Conservation (phyloP, 2,888 invertebrate genomes). For the Microctonus hyperodae region DNA sequence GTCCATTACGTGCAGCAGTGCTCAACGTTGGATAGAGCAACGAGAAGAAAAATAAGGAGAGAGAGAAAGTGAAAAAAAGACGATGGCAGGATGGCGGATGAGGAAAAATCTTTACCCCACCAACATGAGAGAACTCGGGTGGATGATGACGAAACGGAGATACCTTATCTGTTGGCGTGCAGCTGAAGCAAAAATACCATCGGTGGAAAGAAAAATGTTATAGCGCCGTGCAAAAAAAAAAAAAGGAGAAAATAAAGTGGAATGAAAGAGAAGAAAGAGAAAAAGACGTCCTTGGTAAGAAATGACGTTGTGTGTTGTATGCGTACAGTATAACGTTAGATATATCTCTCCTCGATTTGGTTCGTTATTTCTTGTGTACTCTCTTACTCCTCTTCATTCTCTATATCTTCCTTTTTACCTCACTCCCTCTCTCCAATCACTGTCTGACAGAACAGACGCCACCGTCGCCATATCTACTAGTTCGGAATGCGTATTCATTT, state of each 20-base stretch:
- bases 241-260: conserved; percentile 13
- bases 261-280: conserved; percentile 17
- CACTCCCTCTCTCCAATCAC: not conserved
- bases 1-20: conserved; percentile 20
- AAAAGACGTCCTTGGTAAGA: not conserved
- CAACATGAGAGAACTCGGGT: conserved; percentile 26
- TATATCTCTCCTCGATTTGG: not conserved
- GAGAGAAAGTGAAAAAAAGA: conserved; percentile 26
- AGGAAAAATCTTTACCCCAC: conserved; percentile 26
- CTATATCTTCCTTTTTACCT: not conserved
- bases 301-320: not conserved
- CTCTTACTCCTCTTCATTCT: not conserved
- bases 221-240: conserved; percentile 30
- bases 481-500: not conserved
- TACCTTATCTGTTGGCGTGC: conserved; percentile 44
- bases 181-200: conserved; percentile 41
- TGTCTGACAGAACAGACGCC: not conserved
- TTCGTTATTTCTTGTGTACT: not conserved
- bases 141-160: conserved; percentile 44
- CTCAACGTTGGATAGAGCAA: conserved; percentile 13
- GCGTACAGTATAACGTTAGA: not conserved
- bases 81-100: conserved; percentile 24
- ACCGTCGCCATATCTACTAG: not conserved
- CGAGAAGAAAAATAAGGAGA: conserved; percentile 26
- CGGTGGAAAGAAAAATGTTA: conserved; percentile 40